Base-by-base conservation (phyloP, 2,888 invertebrate species). In the Meiosimyza decipiens region DNA sequence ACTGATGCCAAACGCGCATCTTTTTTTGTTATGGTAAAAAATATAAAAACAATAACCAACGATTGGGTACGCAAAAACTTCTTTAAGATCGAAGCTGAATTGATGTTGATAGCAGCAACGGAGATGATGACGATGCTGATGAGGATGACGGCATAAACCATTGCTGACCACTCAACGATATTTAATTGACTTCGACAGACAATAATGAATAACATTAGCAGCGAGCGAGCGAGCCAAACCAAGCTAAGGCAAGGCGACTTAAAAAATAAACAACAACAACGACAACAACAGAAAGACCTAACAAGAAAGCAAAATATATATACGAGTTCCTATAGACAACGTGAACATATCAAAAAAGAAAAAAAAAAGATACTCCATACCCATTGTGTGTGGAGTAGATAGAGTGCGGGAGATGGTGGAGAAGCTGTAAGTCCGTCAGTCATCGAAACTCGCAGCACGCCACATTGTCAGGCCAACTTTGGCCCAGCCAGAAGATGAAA, bases 91-190 rank as follows among this genome's bases (percentile, higher is more conserved):
- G 40, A 40, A 40, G 40, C 40, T 40, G 40, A 40, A 40, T 40
- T 40, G 40, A 40, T 40, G 40, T 40, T 40, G 40, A 40, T 40
- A 40, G 40, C 40, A 40, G 9, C 40, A 40, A 40, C 9, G 40
- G 40, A 40, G 40, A 40, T 40, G 40, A 40, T 40, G 40, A 40
- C 40, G 40, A 40, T 40, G 52, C 33, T 33, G 55, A 16, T 16
- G 47, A 16, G 15, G 54, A 54, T 16, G 66, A 28, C 33, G 66
- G 28, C 15, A 54, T 40, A 52, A 55, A 66, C 66, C 33, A 54
- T 52, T 55, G 66, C 59, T 59, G 59, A 59, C 59, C 68, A 69
- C 68, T 69, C 59, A 59, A 59, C 68, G 68, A 28, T 59, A 50
- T 69, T 69, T 50, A 59, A 69, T 47, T 69, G 59, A 59, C 49